These are phyloP conservation scores for Drosophila longiperda DNA, from an alignment of 2,888 invertebrate genomes.

Conservation along the genomic window DNA sequence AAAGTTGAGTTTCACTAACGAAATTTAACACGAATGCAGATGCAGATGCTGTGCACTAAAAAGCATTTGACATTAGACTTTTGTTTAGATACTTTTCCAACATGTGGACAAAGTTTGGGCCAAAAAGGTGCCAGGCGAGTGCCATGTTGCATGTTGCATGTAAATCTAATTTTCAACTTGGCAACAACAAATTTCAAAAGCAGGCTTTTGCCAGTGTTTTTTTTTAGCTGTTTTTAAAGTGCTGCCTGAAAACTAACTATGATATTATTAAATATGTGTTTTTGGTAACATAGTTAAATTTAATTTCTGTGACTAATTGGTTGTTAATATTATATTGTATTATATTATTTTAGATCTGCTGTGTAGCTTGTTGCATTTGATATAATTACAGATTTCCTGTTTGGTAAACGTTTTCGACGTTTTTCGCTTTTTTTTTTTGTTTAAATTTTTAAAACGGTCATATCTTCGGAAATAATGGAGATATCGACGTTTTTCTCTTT, in stretches of 20 bases:
- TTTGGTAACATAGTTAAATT: background rate
- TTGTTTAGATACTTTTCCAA: conserved; percentile 56
- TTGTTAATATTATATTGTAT: too few species aligned
- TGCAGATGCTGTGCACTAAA: conserved; percentile 51
- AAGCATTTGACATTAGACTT: conserved; percentile 72
- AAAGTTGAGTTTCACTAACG: conserved; percentile 65
- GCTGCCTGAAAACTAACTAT: background rate
- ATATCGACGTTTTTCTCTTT: too few species aligned
- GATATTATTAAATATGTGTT: background rate
- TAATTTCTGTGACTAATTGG: too few species aligned
- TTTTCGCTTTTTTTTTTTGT: too few species aligned
- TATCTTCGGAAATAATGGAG: too few species aligned
- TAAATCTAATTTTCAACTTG: conserved; percentile 73
- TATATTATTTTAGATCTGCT: too few species aligned
- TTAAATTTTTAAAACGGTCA: too few species aligned
- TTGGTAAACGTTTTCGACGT: too few species aligned
- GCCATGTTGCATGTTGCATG: conserved; percentile 51
- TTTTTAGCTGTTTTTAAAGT: background rate
- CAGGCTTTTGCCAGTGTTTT: background rate
- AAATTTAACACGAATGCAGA: conserved; percentile 53
- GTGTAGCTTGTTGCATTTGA: too few species aligned
- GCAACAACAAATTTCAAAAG: conserved; percentile 55
- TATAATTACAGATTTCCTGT: too few species aligned
- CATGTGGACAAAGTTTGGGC: conserved; percentile 52
- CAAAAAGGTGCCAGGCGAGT: conserved; percentile 53